Conservation (phyloP, 1,140 invertebrate species). For the Chionoecetes opilio region DNA sequence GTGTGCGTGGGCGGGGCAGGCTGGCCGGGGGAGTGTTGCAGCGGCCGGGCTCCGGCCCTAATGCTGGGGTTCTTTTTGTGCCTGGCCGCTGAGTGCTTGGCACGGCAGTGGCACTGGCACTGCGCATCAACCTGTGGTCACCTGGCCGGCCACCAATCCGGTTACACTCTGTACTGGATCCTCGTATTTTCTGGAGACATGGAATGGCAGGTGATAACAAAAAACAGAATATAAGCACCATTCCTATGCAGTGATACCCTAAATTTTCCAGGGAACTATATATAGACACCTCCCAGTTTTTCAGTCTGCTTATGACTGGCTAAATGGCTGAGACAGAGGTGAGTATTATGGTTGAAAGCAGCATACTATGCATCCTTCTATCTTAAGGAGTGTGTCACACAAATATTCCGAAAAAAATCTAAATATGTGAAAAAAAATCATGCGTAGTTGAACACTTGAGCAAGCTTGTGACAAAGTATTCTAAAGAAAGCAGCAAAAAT, state of each 20-base stretch:
- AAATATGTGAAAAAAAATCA: too few species aligned
- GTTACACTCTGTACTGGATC: constrained; percentile 64
- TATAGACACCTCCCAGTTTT: neutral
- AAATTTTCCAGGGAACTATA: neutral
- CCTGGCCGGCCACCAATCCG: constrained; percentile 34
- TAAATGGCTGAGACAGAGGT: too few species aligned
- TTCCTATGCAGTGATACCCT: too few species aligned
- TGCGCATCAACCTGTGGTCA: constrained; percentile 77
- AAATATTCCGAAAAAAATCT: too few species aligned
- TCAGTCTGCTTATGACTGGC: too few species aligned
- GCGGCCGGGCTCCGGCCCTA: constrained; percentile 47
- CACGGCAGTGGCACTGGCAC: constrained; percentile 77
- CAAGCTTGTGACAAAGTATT: too few species aligned
- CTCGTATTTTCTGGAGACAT: constrained; percentile 60
- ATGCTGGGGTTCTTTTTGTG: constrained; percentile 2
- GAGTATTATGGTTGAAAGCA: too few species aligned
- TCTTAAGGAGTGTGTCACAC: too few species aligned
- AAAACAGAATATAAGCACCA: too few species aligned
- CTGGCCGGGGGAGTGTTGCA: constrained; percentile 71
- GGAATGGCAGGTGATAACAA: neutral
- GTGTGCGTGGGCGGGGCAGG: constrained; percentile 61
- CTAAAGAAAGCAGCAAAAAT: too few species aligned
- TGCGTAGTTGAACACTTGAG: too few species aligned
- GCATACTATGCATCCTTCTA: too few species aligned
- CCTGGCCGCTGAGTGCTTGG: constrained; percentile 63